Percentiles rank a stretch among this genome's conserved stretches.
These are phyloP conservation scores for Drosophila lacicola DNA, from an alignment of 2,888 invertebrate genomes.

Conservation along the genomic window DNA sequence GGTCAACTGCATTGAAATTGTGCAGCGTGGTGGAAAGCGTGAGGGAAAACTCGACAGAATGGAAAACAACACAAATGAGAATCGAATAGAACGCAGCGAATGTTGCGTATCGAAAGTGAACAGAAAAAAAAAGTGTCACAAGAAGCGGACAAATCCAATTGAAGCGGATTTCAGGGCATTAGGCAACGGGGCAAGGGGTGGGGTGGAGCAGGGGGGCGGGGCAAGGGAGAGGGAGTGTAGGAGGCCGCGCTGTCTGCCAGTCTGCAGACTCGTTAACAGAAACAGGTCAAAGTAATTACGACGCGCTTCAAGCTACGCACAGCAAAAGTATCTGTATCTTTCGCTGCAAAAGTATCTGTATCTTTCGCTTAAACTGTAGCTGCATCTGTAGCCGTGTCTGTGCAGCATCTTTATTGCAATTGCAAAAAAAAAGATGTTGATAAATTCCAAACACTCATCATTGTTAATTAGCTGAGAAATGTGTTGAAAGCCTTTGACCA, in stretches of 20 bases:
- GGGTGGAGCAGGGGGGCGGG: conserved; percentile 7
- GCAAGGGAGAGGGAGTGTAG: neutral
- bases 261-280: conserved; percentile 50
- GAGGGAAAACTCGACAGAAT: conserved; percentile 24
- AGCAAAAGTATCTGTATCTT: conserved; percentile 29
- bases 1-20: conserved; percentile 62
- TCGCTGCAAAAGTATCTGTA: conserved; percentile 9
- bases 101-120: conserved; percentile 74
- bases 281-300: conserved; percentile 81
- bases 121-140: conserved; percentile 58
- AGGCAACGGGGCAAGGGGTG: conserved; percentile 22
- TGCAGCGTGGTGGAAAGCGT: conserved; percentile 46
- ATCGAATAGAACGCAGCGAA: conserved; percentile 43
- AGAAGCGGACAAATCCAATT: conserved; percentile 65
- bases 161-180: conserved; percentile 77
- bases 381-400: conserved; percentile 18
- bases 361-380: neutral
- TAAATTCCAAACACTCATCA: conserved; percentile 46
- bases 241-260: conserved; percentile 15
- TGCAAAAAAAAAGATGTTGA: conserved; percentile 35
- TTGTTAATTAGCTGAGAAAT: conserved; percentile 70
- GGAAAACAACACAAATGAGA: conserved; percentile 23
- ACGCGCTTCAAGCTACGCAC: conserved; percentile 30
- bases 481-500: conserved; percentile 41
- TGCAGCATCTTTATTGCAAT: conserved; percentile 40